Evolutionary conservation across 2,888 invertebrate genomes (phyloP), one percentile per base, ranked within the genome.

Genomic region (Digitonthophagus gazella): DNA sequence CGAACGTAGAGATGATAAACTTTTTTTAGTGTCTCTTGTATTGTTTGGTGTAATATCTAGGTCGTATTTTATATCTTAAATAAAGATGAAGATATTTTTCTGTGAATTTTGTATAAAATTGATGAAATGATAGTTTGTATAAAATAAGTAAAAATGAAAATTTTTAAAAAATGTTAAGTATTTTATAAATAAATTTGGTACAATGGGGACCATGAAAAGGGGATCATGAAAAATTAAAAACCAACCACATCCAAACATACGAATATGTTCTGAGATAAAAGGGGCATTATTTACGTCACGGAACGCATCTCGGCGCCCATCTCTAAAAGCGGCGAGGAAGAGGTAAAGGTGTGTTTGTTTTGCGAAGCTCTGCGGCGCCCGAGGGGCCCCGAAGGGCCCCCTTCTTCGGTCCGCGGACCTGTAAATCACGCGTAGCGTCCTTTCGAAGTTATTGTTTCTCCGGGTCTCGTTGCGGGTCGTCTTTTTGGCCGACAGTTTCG

Each of bases 351-450:
- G 19, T 82, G 81, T 82, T 82, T 82, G 82, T 81, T 82, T 81
- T 80, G 80, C 76, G 78, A 78, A 77, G 11, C 78, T 80, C 74
- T 78, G 80, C 82, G 82, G 82, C 82, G 81, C 82, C 78, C 74
- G 72, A 44, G 28, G 73, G 78, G 82, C 81, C 79, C 80, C 78
- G 82, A 76, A 82, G 82, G 82, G 81, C 81, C 81, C 18, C 61
- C 19, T 61, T 61, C 61, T 16, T 20, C 18, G 18, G 6, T 18
- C 16, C 19, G 15, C 19, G 19, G 61, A 61, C 61, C 61, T 61
- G 61, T 61, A 61, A 61, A 61, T 61, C 61, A 61, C 61, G 61
- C 61, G 20, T n/a, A 4, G 16, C 18, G 61, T 61, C 61, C 16
- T 20, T 61, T 61, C 20, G 61, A 19, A 19, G 20, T 61, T 61